These are phyloP conservation scores for Syngnathoides biaculeatus DNA, from an alignment of 2,113 vertebrate species.

Conservation along the genomic window DNA sequence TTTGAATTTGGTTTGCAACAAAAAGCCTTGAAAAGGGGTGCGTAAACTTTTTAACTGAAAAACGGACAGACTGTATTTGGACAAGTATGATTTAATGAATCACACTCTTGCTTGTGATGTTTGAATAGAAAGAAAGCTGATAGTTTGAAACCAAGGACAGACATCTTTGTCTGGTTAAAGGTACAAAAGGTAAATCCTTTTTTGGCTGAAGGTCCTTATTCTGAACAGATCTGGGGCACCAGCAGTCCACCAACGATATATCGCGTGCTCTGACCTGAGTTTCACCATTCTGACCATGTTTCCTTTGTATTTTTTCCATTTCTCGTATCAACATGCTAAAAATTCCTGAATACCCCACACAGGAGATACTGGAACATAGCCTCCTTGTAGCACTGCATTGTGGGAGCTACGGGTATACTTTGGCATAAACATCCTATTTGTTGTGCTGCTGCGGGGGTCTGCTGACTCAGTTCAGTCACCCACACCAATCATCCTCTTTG, in stretches of 20 bases:
- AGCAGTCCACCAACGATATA: neutral
- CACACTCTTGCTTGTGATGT: neutral
- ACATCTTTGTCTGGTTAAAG: neutral
- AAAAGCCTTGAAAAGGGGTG: no score
- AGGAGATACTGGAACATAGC: conserved; percentile 90
- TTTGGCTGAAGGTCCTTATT: neutral
- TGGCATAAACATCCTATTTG: conserved; percentile 76
- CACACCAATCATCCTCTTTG: neutral
- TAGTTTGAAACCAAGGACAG: conserved; percentile 12
- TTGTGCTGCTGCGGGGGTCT: conserved; percentile 15
- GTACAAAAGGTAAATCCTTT: conserved; percentile 22
- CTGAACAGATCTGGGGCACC: neutral
- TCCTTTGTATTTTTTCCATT: neutral
- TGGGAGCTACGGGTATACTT: conserved; percentile 97
- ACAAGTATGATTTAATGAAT: neutral
- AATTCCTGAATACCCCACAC: conserved; percentile 94
- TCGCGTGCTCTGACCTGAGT: neutral
- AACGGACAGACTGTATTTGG: no score
- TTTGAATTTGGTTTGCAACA: no score
- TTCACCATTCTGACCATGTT: neutral
- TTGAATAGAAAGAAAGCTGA: neutral
- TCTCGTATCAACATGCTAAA: conserved; percentile 99
- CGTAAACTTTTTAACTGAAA: no score
- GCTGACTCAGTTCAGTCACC: neutral
- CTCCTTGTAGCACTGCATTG: conserved; percentile 95